A percentile compares a stretch with the other conserved stretches of the same genome.
Conservation (phyloP, 2,113 vertebrate genomes). For the Hypocryptadius cinnamomeus region DNA sequence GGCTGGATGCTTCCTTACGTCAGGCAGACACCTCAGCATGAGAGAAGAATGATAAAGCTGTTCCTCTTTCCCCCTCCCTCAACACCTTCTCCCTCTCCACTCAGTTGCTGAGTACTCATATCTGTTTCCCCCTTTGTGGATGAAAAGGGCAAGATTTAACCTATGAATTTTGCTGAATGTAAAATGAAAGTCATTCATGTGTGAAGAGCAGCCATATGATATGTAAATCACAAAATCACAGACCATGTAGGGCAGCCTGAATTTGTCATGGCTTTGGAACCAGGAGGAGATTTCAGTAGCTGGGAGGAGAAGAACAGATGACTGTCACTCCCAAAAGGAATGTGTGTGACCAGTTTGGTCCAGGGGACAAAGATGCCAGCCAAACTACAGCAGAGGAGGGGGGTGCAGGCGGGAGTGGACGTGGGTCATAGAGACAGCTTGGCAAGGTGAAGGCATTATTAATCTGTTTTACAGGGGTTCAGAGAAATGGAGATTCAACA, state of each 20-base stretch:
- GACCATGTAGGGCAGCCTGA: not conserved
- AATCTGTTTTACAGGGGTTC: not conserved
- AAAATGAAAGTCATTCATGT: not conserved
- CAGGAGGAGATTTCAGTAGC: not conserved
- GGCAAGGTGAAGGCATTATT: not conserved
- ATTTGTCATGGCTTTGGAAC: not conserved
- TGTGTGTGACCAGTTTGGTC: not conserved
- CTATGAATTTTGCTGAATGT: not conserved
- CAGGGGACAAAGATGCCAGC: not conserved
- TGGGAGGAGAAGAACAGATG: not conserved
- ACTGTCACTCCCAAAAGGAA: not conserved
- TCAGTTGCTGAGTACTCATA: not conserved
- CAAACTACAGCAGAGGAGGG: not conserved
- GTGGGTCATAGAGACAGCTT: not conserved
- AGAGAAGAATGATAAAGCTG: not conserved
- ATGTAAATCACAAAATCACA: slow-evolving; percentile 19
- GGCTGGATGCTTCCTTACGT: not conserved
- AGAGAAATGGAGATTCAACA: not conserved
- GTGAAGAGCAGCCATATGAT: not conserved
- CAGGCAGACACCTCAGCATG: not conserved
- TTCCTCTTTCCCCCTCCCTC: not conserved
- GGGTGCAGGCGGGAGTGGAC: not conserved
- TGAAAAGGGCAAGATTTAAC: not conserved
- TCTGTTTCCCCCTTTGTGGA: fast-evolving
- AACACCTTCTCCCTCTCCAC: not conserved